phyloP scores from a whole-genome alignment of 2,797 vertebrate species.

The Enoplosus armatus region DNA sequence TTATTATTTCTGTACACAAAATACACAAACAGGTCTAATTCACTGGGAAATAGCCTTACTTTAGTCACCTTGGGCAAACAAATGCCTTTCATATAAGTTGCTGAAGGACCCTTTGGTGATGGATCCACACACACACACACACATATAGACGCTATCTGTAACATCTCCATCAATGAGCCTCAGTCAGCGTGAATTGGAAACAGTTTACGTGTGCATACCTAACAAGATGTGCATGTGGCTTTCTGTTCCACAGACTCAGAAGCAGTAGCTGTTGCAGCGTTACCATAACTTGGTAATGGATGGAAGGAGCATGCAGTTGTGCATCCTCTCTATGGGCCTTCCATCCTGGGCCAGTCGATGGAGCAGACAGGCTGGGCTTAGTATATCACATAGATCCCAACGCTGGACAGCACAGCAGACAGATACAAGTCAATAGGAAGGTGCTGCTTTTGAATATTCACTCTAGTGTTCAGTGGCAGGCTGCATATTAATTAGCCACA shows the following conservation, averaged over 20 bases:
- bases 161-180: constrained; percentile 62
- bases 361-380: constrained; percentile 78
- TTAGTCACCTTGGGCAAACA: constrained; percentile 35
- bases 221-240: constrained; percentile 48
- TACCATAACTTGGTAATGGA: constrained; percentile 78
- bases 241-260: constrained; percentile 27
- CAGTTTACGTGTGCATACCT: constrained; percentile 69
- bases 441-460: constrained; percentile 80
- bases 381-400: constrained; percentile 76
- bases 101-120: constrained; percentile 16
- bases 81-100: constrained; percentile 25
- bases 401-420: constrained; percentile 67
- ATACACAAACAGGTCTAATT: constrained; percentile 7
- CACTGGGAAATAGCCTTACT: not conserved
- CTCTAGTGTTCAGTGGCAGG: constrained; percentile 47
- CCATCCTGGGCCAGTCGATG: constrained; percentile 81
- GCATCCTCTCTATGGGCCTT: constrained; percentile 79
- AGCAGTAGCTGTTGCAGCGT: constrained; percentile 40
- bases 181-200: constrained; percentile 54
- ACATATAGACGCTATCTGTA: constrained; percentile 20
- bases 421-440: constrained; percentile 77
- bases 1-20: constrained; percentile 8
- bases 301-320: constrained; percentile 81
- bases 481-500: constrained; percentile 68
- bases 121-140: constrained; percentile 25